Conservation (phyloP, 2,888 invertebrate species). For the Drosophila fungiperda region DNA sequence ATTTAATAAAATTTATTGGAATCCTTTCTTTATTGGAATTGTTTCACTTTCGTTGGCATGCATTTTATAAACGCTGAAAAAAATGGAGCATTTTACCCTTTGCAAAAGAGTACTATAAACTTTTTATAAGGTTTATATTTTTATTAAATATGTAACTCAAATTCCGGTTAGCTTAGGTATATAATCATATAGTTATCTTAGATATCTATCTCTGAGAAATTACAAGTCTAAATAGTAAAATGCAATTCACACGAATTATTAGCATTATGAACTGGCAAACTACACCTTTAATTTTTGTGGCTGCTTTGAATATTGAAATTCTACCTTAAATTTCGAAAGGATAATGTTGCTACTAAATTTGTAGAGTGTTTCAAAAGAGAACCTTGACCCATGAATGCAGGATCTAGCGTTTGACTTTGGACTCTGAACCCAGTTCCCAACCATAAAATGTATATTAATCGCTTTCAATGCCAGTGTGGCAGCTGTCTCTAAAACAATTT, state of each 20-base stretch:
- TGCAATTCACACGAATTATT: not conserved
- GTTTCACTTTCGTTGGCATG: not conserved
- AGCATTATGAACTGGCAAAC: not conserved
- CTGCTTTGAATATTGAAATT: constrained; percentile 47
- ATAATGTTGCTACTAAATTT: constrained; percentile 43
- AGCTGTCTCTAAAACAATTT: constrained; percentile 19
- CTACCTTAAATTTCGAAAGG: constrained; percentile 38
- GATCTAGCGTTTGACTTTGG: not conserved
- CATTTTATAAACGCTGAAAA: not conserved
- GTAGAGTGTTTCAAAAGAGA: constrained; percentile 16
- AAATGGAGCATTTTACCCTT: not conserved
- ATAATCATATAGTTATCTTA: not conserved
- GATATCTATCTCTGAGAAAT: not conserved
- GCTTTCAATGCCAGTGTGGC: constrained; percentile 11
- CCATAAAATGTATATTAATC: constrained; percentile 37
- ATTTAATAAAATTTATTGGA: constrained; percentile 16
- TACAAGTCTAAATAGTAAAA: not conserved
- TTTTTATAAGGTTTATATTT: not conserved
- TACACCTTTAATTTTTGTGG: not conserved
- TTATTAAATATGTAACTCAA: not conserved
- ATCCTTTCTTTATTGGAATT: not conserved
- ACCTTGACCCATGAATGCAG: constrained; percentile 13
- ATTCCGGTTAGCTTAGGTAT: not conserved
- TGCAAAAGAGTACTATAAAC: not conserved
- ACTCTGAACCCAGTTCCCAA: constrained; percentile 21